These are phyloP conservation scores for Halocynthia aurantium DNA, from an alignment of 23 tunicate species.

Conservation along the genomic window DNA sequence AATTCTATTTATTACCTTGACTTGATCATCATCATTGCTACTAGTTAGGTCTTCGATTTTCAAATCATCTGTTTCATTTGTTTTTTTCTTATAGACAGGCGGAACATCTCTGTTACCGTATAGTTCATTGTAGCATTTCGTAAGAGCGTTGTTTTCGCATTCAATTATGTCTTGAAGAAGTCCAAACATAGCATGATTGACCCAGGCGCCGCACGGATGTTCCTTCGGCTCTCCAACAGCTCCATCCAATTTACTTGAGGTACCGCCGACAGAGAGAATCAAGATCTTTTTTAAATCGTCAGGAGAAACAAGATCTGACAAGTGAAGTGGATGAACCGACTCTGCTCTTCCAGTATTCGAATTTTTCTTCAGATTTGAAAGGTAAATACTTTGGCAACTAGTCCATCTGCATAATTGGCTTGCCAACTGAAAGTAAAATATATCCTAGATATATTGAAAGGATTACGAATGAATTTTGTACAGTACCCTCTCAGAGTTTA, in stretches of 20 bases:
- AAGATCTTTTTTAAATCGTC: slow-evolving; percentile 1
- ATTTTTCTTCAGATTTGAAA: not conserved
- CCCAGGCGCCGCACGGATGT: not conserved
- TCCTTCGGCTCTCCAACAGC: not conserved
- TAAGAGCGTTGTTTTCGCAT: not conserved
- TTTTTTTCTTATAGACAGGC: not conserved
- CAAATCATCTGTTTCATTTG: not conserved
- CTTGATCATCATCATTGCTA: not conserved
- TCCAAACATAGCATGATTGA: not conserved
- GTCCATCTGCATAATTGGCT: slow-evolving; percentile 10
- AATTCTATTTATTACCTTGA: not conserved
- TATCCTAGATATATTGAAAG: not conserved
- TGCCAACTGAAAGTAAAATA: not conserved
- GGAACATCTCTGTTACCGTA: not conserved
- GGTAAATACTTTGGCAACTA: not conserved
- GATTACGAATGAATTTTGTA: too few species aligned
- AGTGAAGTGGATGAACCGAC: not conserved
- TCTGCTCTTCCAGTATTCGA: not conserved
- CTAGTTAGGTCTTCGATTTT: not conserved
- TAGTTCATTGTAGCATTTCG: not conserved
- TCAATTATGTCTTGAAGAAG: not conserved
- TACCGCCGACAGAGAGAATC: not conserved
- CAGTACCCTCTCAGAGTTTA: too few species aligned
- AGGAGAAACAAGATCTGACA: not conserved
- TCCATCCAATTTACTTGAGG: not conserved